A percentile compares a stretch with the other conserved stretches of the same genome.
Evolutionary conservation across 2,113 vertebrate genomes (phyloP).

Genomic region (Daboia siamensis): DNA sequence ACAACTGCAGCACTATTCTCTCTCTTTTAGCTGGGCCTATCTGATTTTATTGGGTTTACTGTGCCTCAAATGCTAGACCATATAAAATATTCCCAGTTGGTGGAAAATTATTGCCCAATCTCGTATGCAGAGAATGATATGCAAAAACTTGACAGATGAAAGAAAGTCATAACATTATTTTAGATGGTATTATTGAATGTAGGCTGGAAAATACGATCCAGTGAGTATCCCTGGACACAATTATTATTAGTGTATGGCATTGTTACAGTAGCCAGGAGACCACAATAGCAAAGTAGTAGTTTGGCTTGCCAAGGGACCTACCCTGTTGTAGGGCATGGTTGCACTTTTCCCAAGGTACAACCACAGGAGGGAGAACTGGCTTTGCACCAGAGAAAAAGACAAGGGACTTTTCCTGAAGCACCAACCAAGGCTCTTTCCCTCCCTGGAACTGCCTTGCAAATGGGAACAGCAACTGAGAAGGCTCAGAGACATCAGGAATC

Average conservation of each 20-base stretch:
- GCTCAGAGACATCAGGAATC: background rate
- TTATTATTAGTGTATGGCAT: background rate
- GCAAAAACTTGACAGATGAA: background rate
- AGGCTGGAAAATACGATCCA: background rate
- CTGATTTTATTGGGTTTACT: background rate
- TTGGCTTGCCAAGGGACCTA: background rate
- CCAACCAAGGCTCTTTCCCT: background rate
- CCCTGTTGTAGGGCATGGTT: background rate
- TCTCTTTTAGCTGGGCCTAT: background rate
- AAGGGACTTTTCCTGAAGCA: background rate
- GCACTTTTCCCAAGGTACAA: background rate
- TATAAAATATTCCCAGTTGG: background rate
- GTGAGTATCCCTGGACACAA: background rate
- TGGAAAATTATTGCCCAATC: background rate
- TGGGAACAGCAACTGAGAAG: background rate
- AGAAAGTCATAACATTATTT: background rate
- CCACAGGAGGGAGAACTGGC: background rate
- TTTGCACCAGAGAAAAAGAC: background rate
- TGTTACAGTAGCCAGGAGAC: background rate
- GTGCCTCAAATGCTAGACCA: background rate
- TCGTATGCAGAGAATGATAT: background rate
- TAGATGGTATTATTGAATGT: background rate
- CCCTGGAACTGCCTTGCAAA: background rate
- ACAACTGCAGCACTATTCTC: constrained; percentile 5
- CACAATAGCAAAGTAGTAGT: background rate